Evolutionary conservation across 2,888 invertebrate species (phyloP).

Genomic region (Omphaloscelis lunosa): DNA sequence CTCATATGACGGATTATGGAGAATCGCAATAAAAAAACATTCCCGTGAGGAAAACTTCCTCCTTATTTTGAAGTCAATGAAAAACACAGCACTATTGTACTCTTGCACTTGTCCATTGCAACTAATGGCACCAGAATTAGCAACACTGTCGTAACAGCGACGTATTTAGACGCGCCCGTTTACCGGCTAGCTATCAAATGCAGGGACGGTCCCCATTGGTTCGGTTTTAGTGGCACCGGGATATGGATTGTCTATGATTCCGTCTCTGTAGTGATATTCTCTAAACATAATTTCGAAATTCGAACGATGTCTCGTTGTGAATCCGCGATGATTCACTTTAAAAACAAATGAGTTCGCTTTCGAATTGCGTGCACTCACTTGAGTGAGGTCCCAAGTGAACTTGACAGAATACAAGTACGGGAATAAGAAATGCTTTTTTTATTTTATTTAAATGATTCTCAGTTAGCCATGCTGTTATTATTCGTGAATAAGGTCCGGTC

Average conservation of each 20-base stretch:
- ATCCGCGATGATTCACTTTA: no score
- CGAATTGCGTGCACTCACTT: not conserved
- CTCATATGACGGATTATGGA: not conserved
- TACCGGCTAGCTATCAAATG: constrained; percentile 38
- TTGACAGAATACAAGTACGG: no score
- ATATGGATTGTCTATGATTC: constrained; percentile 10
- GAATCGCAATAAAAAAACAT: not conserved
- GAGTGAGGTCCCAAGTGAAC: not conserved
- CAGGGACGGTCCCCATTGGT: constrained; percentile 15
- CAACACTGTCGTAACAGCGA: constrained; percentile 31
- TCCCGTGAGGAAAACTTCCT: not conserved
- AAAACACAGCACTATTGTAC: constrained; percentile 15
- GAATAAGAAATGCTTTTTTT: no score
- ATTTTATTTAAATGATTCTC: no score
- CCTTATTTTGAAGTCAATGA: constrained; percentile 11
- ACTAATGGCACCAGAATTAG: constrained; percentile 49
- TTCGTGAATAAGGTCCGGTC: no score
- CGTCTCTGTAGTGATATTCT: not conserved
- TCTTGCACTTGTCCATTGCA: constrained; percentile 23
- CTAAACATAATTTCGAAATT: not conserved
- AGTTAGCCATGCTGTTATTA: no score
- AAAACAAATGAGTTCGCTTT: constrained; percentile 2
- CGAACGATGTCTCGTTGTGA: not conserved
- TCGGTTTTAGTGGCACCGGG: not conserved
- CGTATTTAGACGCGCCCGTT: constrained; percentile 46